Percentiles rank a stretch among this genome's conserved stretches.
These are phyloP conservation scores for Basileuterus tristriatus DNA, from an alignment of 2,797 vertebrate genomes.

Conservation along the genomic window DNA sequence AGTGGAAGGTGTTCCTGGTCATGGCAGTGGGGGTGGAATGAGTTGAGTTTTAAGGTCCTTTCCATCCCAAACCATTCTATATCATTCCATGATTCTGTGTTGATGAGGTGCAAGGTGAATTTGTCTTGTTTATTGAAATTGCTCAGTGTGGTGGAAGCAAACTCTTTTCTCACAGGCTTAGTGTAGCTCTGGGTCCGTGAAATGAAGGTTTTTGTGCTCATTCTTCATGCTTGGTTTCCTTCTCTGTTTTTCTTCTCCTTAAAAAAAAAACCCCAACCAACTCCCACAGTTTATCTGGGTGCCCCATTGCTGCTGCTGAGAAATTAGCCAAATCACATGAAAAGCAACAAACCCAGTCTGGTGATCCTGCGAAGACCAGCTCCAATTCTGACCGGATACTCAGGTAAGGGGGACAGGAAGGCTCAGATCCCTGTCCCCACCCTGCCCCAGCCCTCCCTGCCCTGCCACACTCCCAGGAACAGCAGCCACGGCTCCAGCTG, in stretches of 20 bases:
- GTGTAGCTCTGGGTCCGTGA: neutral
- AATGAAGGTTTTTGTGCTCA: neutral
- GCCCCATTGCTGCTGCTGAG: slow-evolving; percentile 95
- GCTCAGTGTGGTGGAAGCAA: neutral
- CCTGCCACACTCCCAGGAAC: rapidly evolving
- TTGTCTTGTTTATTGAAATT: neutral
- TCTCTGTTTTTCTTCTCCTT: neutral
- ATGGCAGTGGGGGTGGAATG: too few species aligned
- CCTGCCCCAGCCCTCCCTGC: neutral
- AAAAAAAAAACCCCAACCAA: neutral
- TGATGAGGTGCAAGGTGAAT: neutral
- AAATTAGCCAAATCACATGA: slow-evolving; percentile 94
- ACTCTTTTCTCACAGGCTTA: neutral
- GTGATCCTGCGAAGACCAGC: slow-evolving; percentile 87
- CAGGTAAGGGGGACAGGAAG: slow-evolving; percentile 77
- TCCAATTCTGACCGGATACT: slow-evolving; percentile 92
- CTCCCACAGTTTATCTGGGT: slow-evolving; percentile 89
- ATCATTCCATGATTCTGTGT: neutral
- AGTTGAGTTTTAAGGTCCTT: neutral
- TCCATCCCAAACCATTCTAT: neutral
- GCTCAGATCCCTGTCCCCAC: rapidly evolving
- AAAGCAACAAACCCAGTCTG: slow-evolving; percentile 83
- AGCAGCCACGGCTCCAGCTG: neutral
- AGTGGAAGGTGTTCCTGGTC: neutral
- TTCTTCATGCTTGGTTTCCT: neutral